Conservation (phyloP, 1,140 invertebrate species). For the Drosophila ohnishii region DNA sequence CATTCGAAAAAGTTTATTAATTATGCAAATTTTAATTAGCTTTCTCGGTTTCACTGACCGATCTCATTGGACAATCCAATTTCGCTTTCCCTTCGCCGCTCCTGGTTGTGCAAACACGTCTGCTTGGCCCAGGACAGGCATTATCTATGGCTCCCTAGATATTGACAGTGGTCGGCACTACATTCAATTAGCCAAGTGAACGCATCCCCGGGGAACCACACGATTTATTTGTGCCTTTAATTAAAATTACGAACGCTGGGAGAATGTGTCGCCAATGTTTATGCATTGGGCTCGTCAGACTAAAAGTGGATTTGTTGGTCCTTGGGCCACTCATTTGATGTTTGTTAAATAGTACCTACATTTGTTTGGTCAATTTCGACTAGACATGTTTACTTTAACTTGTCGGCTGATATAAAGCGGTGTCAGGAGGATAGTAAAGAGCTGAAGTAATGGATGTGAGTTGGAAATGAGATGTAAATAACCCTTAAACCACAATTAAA, state of each 20-base stretch:
- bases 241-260: conserved; percentile 58
- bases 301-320: conserved; percentile 18
- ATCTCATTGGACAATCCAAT: conserved; percentile 49
- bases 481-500: neutral
- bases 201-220: conserved; percentile 39
- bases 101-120: conserved; percentile 31
- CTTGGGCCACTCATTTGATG: conserved; percentile 7
- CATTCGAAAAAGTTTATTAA: conserved; percentile 61
- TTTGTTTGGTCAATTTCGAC: conserved; percentile 24
- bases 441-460: neutral
- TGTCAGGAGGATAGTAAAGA: neutral
- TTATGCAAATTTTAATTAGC: conserved; percentile 75
- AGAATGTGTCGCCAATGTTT: conserved; percentile 12
- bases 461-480: neutral
- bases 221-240: conserved; percentile 69
- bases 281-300: neutral
- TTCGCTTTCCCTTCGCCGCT: neutral
- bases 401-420: neutral
- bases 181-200: conserved; percentile 69
- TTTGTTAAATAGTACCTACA: conserved; percentile 12
- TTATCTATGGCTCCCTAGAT: conserved; percentile 48
- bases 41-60: conserved; percentile 52
- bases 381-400: conserved; percentile 15
- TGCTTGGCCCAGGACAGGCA: conserved; percentile 28
- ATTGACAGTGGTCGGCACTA: conserved; percentile 7